Conservation (phyloP, 2,797 vertebrate species). For the Pseudotriccus pelzelni region DNA sequence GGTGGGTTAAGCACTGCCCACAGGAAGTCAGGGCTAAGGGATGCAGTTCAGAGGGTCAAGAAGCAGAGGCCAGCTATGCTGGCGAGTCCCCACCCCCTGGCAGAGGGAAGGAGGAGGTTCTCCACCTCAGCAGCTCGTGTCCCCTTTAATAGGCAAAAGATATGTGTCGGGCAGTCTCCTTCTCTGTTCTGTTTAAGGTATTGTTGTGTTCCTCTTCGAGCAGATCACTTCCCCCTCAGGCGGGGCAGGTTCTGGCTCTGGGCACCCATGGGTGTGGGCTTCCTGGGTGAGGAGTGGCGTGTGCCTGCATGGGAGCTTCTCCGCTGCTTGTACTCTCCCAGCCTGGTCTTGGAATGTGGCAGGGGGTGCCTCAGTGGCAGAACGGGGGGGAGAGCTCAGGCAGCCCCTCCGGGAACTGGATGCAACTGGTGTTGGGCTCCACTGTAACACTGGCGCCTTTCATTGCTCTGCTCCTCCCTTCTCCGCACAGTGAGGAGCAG, state of each 20-base stretch:
- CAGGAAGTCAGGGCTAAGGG: background rate
- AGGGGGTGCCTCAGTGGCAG: background rate
- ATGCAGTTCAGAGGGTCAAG: background rate
- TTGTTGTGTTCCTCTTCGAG: background rate
- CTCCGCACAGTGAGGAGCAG: background rate
- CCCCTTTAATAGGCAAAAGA: background rate
- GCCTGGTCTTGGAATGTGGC: background rate
- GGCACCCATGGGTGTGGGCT: background rate
- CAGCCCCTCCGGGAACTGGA: background rate
- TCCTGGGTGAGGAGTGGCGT: background rate
- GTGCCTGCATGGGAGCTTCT: background rate
- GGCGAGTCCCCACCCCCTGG: background rate
- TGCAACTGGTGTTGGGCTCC: rapidly evolving
- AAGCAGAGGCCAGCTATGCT: background rate
- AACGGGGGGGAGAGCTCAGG: rapidly evolving
- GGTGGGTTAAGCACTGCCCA: background rate
- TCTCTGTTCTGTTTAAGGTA: background rate
- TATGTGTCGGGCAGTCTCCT: background rate
- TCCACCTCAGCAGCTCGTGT: background rate
- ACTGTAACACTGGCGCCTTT: background rate
- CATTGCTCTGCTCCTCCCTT: background rate
- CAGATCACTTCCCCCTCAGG: background rate
- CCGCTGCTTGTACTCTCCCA: background rate
- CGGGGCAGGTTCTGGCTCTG: background rate
- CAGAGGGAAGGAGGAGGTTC: background rate